Base-by-base conservation (phyloP, 2,797 vertebrate species). In the Enteromius mattozi region DNA sequence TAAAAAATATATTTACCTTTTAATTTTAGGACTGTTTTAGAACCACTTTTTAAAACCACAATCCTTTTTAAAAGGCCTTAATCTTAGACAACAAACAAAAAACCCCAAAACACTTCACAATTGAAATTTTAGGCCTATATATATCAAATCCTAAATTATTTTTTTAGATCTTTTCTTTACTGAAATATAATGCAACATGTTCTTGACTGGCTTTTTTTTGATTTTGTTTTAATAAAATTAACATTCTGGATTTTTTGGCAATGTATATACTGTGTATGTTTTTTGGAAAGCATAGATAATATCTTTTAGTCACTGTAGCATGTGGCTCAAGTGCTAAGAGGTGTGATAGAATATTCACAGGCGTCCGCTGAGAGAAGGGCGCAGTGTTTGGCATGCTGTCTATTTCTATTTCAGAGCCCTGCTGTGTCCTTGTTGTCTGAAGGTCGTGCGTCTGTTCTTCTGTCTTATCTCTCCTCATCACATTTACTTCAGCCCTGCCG, bases 371-470 rank as follows among this genome's bases (percentile, higher is more conserved):
- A 35, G 40, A 54, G 68, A 79, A 84, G 83, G 56, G 51, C 14
- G 68, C 30, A 40, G 75, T 51, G 66, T 84, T 79, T 79, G 83
- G 75, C 83, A 63, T 79, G 30, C 76, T 78, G 82, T 84, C 82
- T 84, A 56, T 70, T 84, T 79, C 83, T 84, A 49, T 78, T 84
- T 84, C 66, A 61, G 76, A 78, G 66, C 51, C 83, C 54, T 63
- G 54, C 66, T 42, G 72, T 42, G 80, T 78, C 85, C 80, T 86
- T 86, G 80, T 82, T 78, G 54, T 86, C 80, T 86, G 63, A 86
- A 86, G 80, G 85, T 82, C 66, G 51, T 63, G 76, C 21, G 37
- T 79, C 82, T 79, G 82, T 84, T 84, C 82, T 33, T 84, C 82
- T 49, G 24, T 78, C 75, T 84, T 84, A 84, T 82, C 85, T 82